phyloP scores from a whole-genome alignment of 1,140 invertebrate species.

The Diprion similis region DNA sequence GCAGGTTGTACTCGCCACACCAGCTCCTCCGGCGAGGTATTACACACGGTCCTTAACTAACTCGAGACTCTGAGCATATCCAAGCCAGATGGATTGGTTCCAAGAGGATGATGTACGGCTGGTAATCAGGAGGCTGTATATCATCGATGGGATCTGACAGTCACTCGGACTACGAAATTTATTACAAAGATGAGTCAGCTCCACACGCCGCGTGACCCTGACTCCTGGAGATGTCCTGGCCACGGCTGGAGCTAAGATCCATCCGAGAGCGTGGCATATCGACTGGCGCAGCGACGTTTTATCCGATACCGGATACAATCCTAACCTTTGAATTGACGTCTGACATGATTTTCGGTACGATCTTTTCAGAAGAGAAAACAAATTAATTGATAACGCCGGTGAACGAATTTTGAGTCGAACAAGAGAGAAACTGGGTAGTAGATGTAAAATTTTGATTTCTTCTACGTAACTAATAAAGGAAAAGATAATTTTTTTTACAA shows the following conservation, averaged over 20 bases:
- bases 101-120: slow-evolving; percentile 1
- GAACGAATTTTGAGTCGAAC: too few species aligned
- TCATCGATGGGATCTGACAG: slow-evolving; percentile 13
- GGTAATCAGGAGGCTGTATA: slow-evolving; percentile 15
- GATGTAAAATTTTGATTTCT: too few species aligned
- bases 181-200: slow-evolving; percentile 9
- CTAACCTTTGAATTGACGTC: background rate
- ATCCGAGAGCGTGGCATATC: background rate
- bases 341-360: too few species aligned
- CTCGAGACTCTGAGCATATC: background rate
- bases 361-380: too few species aligned
- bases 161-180: slow-evolving; percentile 12
- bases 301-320: background rate
- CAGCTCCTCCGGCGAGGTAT: background rate
- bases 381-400: too few species aligned
- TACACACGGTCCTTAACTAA: background rate
- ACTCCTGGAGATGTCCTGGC: slow-evolving; percentile 1
- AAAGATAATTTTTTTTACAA: too few species aligned
- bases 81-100: slow-evolving; percentile 11
- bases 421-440: too few species aligned
- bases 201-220: background rate
- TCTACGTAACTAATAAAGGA: too few species aligned
- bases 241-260: background rate
- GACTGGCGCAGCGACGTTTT: background rate
- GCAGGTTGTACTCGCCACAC: background rate